Conservation (phyloP, 2,797 vertebrate genomes). For the Rhodeus uyekii region DNA sequence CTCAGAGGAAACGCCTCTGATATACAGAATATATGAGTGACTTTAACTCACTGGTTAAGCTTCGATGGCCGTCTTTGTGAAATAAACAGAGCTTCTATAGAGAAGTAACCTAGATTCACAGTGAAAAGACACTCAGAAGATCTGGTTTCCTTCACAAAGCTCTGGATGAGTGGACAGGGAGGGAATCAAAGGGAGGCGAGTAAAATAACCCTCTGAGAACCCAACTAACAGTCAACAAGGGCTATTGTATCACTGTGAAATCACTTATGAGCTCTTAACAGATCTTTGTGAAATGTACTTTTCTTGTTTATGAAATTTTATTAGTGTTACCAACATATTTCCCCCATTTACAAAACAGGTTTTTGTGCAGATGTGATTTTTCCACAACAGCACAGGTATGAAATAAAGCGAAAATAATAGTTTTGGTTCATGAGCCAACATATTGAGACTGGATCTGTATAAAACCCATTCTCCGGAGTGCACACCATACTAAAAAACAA, state of each 20-base stretch:
- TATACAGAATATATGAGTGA: too few species aligned
- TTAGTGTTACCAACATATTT: conserved; percentile 56
- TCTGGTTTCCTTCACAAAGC: conserved; percentile 67
- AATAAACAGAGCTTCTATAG: conserved; percentile 12
- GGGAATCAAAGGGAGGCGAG: not conserved
- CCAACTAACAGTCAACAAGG: not conserved
- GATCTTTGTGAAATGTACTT: not conserved
- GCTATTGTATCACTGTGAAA: not conserved
- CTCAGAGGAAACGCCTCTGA: too few species aligned
- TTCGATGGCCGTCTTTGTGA: not conserved
- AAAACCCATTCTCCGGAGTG: not conserved
- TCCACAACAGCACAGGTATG: conserved; percentile 59
- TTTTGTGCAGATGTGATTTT: conserved; percentile 59
- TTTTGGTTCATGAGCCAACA: conserved; percentile 31
- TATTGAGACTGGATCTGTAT: not conserved
- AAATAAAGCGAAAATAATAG: conserved; percentile 49
- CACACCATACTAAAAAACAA: not conserved
- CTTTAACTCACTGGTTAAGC: not conserved
- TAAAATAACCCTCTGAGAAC: conserved; percentile 9
- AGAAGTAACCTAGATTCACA: conserved; percentile 58
- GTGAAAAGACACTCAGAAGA: conserved; percentile 49
- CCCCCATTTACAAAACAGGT: conserved; percentile 65
- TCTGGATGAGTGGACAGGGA: conserved; percentile 30
- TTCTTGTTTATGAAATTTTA: conserved; percentile 64
- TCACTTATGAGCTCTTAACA: not conserved